Percentiles rank a stretch among this genome's conserved stretches.
These are phyloP conservation scores for Antheraea pernyi DNA, from an alignment of 1,140 invertebrate species.

Conservation along the genomic window DNA sequence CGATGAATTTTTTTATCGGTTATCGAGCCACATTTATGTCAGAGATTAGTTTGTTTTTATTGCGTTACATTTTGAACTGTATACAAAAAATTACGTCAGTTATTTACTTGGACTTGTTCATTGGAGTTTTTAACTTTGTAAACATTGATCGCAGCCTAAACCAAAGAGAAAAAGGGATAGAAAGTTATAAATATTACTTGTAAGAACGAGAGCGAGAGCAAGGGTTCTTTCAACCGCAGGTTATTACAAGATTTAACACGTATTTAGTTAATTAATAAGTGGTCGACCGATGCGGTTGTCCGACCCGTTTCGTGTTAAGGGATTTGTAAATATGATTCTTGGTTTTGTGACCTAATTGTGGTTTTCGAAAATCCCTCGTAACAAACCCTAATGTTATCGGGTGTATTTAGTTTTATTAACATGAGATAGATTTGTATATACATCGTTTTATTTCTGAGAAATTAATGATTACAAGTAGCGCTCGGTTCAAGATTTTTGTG, in stretches of 20 bases:
- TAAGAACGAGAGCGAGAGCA: conserved; percentile 45
- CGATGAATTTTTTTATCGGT: conserved; percentile 54
- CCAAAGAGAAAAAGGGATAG: conserved; percentile 34
- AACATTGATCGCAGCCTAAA: conserved; percentile 27
- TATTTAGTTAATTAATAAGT: conserved; percentile 75
- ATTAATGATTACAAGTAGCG: conserved; percentile 6
- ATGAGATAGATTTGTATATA: no score
- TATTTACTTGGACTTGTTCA: not conserved
- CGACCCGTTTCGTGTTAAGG: conserved; percentile 38
- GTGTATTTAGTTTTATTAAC: no score
- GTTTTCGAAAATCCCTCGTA: conserved; percentile 26
- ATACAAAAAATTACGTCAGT: not conserved
- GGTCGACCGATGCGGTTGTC: conserved; percentile 64
- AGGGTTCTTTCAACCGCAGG: conserved; percentile 67
- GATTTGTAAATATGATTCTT: conserved; percentile 65
- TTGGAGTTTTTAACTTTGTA: not conserved
- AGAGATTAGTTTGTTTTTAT: not conserved
- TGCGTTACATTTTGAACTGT: not conserved
- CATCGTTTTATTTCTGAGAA: not conserved
- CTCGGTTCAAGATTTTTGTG: not conserved
- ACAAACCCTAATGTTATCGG: not conserved
- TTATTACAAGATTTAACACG: conserved; percentile 76
- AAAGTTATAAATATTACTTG: conserved; percentile 17
- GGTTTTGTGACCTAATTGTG: conserved; percentile 60
- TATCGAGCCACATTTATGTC: conserved; percentile 24